Evolutionary conservation across 2,797 vertebrate genomes (phyloP).

Genomic region (Rhinatrema bivittatum): DNA sequence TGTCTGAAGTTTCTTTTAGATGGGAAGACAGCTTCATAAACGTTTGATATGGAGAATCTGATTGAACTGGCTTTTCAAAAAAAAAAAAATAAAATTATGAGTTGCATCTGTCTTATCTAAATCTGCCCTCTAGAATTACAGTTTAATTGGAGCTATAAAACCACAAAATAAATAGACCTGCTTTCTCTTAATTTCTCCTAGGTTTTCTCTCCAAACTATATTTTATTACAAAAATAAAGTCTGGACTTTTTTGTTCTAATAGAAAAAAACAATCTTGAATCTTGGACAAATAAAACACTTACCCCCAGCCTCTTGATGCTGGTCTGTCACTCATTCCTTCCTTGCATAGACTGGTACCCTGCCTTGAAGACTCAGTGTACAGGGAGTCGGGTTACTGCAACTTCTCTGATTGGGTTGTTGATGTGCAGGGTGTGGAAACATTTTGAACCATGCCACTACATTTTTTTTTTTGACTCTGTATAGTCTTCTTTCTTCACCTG

Average conservation of each 20-base stretch:
- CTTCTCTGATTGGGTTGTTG: slow-evolving; percentile 43
- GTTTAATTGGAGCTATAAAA: neutral
- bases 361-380: slow-evolving; percentile 4
- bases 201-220: neutral
- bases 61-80: too few relatives aligned
- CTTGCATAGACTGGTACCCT: slow-evolving; percentile 20
- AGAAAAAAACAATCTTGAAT: neutral
- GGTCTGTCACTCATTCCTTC: slow-evolving; percentile 66
- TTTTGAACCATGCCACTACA: slow-evolving; percentile 24
- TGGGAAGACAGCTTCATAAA: too few relatives aligned
- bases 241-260: neutral
- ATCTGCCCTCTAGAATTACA: neutral
- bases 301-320: slow-evolving; percentile 47
- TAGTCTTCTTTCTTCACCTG: too few relatives aligned
- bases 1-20: too few relatives aligned
- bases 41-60: too few relatives aligned
- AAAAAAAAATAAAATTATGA: too few relatives aligned
- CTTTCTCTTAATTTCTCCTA: neutral
- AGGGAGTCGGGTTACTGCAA: slow-evolving; percentile 48
- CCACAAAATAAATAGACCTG: too few relatives aligned
- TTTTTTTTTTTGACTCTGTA: too few relatives aligned
- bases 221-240: neutral
- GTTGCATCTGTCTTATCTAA: too few relatives aligned
- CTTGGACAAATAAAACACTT: slow-evolving; percentile 35
- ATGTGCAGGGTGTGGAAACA: slow-evolving; percentile 39